These are phyloP conservation scores for Steromphala cineraria DNA, from an alignment of 2,888 invertebrate species.

Conservation along the genomic window DNA sequence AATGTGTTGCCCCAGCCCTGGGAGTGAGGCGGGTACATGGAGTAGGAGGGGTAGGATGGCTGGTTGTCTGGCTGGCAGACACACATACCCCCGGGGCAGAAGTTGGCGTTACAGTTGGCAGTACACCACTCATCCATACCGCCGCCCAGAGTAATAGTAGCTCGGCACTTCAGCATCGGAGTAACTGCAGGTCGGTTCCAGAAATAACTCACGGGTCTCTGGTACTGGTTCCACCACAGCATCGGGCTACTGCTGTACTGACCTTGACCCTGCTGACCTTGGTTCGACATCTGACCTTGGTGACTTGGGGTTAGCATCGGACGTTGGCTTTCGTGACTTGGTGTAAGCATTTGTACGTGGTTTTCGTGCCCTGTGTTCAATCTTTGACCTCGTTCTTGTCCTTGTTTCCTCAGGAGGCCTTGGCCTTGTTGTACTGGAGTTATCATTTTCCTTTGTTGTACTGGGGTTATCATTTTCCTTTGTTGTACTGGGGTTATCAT, in stretches of 20 bases:
- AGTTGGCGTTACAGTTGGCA: slow-evolving; percentile 61
- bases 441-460: too few species aligned
- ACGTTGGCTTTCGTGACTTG: slow-evolving; percentile 4
- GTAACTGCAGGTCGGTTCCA: slow-evolving; percentile 3
- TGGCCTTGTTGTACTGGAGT: too few species aligned
- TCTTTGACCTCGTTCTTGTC: too few species aligned
- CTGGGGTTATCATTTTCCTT: too few species aligned
- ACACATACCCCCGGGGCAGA: slow-evolving; percentile 53
- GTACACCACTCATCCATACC: slow-evolving; percentile 69
- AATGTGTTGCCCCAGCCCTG: slow-evolving; percentile 9
- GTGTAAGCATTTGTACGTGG: neutral
- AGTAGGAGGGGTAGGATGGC: neutral
- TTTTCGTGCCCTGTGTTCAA: neutral
- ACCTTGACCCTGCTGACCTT: neutral
- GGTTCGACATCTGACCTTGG: neutral
- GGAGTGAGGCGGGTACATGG: slow-evolving; percentile 5
- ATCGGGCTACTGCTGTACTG: neutral
- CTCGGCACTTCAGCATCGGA: slow-evolving; percentile 48
- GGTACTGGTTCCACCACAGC: slow-evolving; percentile 26
- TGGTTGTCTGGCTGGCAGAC: slow-evolving; percentile 31
- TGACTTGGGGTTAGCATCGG: neutral
- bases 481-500: too few species aligned
- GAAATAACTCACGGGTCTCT: slow-evolving; percentile 18
- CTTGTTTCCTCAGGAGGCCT: too few species aligned
- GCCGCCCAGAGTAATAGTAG: slow-evolving; percentile 52